A percentile compares a stretch with the other conserved stretches of the same genome.
phyloP scores from a whole-genome alignment of 2,113 vertebrate species.

The Damaliscus lunatus region DNA sequence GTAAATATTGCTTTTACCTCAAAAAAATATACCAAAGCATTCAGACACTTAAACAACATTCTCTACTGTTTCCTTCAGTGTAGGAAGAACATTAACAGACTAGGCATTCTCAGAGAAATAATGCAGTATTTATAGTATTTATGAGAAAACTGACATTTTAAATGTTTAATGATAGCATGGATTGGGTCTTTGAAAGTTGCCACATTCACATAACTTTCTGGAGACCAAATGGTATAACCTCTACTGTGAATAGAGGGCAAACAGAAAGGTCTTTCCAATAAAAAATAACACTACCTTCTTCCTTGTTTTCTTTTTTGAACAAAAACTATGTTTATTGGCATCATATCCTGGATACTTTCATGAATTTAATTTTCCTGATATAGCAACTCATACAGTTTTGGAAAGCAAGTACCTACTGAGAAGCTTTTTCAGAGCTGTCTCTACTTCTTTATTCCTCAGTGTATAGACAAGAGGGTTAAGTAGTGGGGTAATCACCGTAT shows the following conservation, averaged over 20 bases:
- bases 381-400: background rate
- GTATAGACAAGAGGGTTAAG: constrained; percentile 60
- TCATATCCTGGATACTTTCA: background rate
- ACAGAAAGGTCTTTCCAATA: background rate
- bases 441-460: constrained; percentile 65
- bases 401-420: background rate
- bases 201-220: background rate
- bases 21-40: background rate
- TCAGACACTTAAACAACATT: background rate
- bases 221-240: background rate
- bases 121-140: background rate
- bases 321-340: background rate
- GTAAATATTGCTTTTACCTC: background rate
- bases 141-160: background rate
- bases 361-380: background rate
- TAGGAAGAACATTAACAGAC: background rate
- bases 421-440: constrained; percentile 37
- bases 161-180: background rate
- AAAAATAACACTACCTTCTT: background rate
- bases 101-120: background rate
- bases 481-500: constrained; percentile 54
- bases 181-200: background rate
- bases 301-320: background rate
- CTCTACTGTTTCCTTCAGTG: background rate
- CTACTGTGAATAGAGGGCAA: background rate